phyloP scores from a whole-genome alignment of 1,140 invertebrate species.

The Neodiprion virginianus region DNA sequence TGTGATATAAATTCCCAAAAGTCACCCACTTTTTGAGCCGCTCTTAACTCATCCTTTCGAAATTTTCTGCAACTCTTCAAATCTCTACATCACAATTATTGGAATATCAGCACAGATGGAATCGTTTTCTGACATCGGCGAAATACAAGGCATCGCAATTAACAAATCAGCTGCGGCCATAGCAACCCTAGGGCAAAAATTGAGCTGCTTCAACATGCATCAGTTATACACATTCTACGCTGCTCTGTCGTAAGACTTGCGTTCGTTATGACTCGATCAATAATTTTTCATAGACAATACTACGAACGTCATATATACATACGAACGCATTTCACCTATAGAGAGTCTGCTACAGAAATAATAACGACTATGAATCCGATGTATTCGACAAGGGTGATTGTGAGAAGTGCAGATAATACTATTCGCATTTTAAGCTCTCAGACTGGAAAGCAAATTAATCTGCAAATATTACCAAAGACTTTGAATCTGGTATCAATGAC shows the following conservation, averaged over 20 bases:
- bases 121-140: constrained; percentile 25
- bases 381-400: constrained; percentile 30
- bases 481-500: constrained; percentile 24
- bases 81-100: neutral
- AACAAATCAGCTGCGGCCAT: constrained; percentile 25
- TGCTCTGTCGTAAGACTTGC: constrained; percentile 33
- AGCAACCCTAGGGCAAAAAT: constrained; percentile 26
- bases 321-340: constrained; percentile 17
- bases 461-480: constrained; percentile 31
- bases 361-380: constrained; percentile 31
- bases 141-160: constrained; percentile 22
- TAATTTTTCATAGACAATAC: neutral
- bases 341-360: constrained; percentile 25
- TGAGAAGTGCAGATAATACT: constrained; percentile 32
- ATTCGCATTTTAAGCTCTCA: constrained; percentile 31
- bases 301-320: constrained; percentile 7
- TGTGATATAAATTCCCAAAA: too few relatives aligned
- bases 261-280: neutral
- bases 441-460: constrained; percentile 31
- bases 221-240: constrained; percentile 37
- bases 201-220: constrained; percentile 35
- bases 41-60: too few relatives aligned
- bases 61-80: too few relatives aligned
- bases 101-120: constrained; percentile 10
- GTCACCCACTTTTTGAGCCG: too few relatives aligned